A percentile compares a stretch with the other conserved stretches of the same genome.
phyloP scores from a whole-genome alignment of 2,113 vertebrate species.

The Podilymbus podiceps region DNA sequence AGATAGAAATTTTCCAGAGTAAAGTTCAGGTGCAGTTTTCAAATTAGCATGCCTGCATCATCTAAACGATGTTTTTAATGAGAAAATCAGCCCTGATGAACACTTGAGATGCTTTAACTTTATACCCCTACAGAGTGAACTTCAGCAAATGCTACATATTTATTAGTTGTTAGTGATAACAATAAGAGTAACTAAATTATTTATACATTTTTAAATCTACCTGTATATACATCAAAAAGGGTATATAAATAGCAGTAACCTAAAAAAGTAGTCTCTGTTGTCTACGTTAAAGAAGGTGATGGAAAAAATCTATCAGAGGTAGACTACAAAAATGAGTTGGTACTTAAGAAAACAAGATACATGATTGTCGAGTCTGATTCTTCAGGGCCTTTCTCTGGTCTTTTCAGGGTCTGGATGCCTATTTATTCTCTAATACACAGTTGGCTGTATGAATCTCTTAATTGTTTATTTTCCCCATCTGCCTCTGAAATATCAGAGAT shows the following conservation, averaged over 20 bases:
- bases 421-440: neutral
- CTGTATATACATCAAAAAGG: neutral
- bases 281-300: neutral
- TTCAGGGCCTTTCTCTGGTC: neutral
- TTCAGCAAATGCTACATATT: neutral
- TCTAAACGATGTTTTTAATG: neutral
- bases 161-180: neutral
- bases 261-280: neutral
- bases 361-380: neutral
- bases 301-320: neutral
- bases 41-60: neutral
- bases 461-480: constrained; percentile 15
- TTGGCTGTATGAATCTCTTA: neutral
- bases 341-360: neutral
- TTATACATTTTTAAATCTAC: neutral
- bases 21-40: neutral
- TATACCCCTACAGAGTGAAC: neutral
- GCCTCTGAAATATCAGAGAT: neutral
- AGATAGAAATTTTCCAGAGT: neutral
- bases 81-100: neutral
- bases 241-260: neutral
- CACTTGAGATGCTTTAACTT: neutral
- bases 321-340: neutral
- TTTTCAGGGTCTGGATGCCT: neutral
- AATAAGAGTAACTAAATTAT: neutral